A percentile compares a stretch with the other conserved stretches of the same genome.
These are phyloP conservation scores for Caenorhabditis auriculariae DNA, from an alignment of 2,888 invertebrate genomes.

Conservation along the genomic window DNA sequence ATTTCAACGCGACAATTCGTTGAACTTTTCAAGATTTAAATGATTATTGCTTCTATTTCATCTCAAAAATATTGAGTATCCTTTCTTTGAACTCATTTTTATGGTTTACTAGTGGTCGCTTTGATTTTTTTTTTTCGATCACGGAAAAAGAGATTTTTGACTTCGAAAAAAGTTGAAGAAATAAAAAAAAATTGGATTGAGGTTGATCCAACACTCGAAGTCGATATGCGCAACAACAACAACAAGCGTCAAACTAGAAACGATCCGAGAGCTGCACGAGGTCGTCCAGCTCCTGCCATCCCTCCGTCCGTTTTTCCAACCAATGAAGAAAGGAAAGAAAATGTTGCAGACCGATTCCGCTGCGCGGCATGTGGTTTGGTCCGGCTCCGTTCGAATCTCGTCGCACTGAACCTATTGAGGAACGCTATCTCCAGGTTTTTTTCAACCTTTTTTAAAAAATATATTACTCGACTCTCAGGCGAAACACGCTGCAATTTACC, in stretches of 20 bases:
- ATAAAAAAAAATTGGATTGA: too few species aligned
- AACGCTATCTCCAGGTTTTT: slow-evolving; percentile 79
- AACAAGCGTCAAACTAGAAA: background rate
- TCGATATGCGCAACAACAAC: slow-evolving; percentile 30
- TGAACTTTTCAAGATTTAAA: too few species aligned
- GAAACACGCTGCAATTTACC: slow-evolving; percentile 82
- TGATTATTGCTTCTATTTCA: too few species aligned
- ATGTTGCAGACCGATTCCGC: background rate
- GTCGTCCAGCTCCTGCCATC: background rate
- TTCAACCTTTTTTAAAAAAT: background rate
- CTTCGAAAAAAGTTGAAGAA: too few species aligned
- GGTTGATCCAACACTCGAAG: slow-evolving; percentile 80
- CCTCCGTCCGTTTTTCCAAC: background rate
- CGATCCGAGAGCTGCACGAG: background rate
- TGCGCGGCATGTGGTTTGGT: slow-evolving; percentile 1
- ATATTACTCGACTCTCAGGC: slow-evolving; percentile 5
- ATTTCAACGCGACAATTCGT: too few species aligned
- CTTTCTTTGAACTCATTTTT: too few species aligned
- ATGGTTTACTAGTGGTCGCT: too few species aligned
- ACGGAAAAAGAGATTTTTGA: too few species aligned
- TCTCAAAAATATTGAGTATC: too few species aligned
- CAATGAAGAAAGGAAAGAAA: background rate
- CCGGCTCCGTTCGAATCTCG: slow-evolving; percentile 65
- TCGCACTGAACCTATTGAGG: slow-evolving; percentile 88
- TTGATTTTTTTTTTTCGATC: too few species aligned